Conservation (phyloP, 2,888 invertebrate genomes). For the Podotricha telesiphe region DNA sequence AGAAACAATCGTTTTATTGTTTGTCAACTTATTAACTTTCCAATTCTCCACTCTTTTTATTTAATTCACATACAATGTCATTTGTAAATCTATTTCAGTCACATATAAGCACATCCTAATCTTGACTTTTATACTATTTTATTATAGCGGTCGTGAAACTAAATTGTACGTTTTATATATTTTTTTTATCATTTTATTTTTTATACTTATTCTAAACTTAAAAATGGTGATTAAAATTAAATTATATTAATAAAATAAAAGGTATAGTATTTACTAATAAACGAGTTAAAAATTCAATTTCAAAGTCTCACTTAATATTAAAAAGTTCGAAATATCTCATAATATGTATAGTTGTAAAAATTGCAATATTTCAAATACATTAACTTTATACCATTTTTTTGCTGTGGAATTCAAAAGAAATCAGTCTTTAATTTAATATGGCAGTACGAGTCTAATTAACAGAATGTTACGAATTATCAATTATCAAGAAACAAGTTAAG, state of each 20-base stretch:
- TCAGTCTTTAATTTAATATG: background rate
- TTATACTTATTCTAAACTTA: slow-evolving; percentile 3
- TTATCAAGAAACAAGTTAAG: slow-evolving; percentile 1
- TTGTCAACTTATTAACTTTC: too few relatives aligned
- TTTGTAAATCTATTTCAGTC: too few relatives aligned
- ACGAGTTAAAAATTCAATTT: slow-evolving; percentile 2
- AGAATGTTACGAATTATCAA: background rate
- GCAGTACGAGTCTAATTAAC: background rate
- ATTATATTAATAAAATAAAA: slow-evolving; percentile 3
- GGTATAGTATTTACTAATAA: slow-evolving; percentile 15
- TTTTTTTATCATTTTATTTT: background rate
- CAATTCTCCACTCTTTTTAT: too few relatives aligned
- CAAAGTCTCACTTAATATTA: background rate
- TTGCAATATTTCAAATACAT: too few relatives aligned
- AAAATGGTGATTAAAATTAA: background rate
- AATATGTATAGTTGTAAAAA: too few relatives aligned
- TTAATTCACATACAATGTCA: too few relatives aligned
- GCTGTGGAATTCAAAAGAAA: background rate
- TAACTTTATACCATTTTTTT: background rate
- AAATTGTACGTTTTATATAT: background rate
- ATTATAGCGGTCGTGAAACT: background rate
- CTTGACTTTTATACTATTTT: background rate
- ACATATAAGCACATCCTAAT: background rate
- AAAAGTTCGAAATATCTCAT: too few relatives aligned
- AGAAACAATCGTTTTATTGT: too few relatives aligned